These are phyloP conservation scores for Gymnodraco acuticeps DNA, from an alignment of 2,797 vertebrate genomes.

Conservation along the genomic window DNA sequence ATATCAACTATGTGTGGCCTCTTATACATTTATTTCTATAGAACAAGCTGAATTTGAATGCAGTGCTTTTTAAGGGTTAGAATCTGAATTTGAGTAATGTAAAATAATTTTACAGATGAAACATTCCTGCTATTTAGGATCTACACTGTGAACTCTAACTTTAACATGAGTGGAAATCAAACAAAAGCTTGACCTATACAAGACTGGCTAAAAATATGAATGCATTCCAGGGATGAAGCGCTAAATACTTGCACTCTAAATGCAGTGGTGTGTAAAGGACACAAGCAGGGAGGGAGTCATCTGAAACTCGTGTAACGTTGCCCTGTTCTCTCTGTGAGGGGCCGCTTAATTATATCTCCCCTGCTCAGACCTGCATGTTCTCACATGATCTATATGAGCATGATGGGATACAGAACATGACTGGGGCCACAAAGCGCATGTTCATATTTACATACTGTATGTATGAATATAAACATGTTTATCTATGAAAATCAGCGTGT, in stretches of 20 bases:
- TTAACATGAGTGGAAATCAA: conserved; percentile 57
- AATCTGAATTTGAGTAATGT: no score
- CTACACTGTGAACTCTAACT: conserved; percentile 39
- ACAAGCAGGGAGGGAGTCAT: conserved; percentile 53
- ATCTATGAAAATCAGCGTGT: conserved; percentile 1
- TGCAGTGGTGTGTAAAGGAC: conserved; percentile 64
- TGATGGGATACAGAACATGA: not conserved
- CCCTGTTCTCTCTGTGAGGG: conserved; percentile 39
- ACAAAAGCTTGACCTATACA: conserved; percentile 53
- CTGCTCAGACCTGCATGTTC: conserved; percentile 54
- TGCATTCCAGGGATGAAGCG: conserved; percentile 50
- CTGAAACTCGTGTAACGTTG: conserved; percentile 60
- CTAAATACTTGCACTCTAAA: conserved; percentile 65
- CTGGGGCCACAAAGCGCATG: not conserved
- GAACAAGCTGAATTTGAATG: no score
- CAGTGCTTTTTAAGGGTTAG: no score
- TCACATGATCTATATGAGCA: conserved; percentile 53
- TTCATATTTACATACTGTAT: conserved; percentile 26
- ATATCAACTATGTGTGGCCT: no score
- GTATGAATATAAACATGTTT: not conserved
- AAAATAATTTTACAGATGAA: not conserved
- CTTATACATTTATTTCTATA: no score
- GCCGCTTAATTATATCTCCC: conserved; percentile 65
- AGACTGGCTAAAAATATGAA: conserved; percentile 63
- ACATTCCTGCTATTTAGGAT: conserved; percentile 33